Conservation (phyloP, 2,888 invertebrate genomes). For the Agriopis aurantiaria region DNA sequence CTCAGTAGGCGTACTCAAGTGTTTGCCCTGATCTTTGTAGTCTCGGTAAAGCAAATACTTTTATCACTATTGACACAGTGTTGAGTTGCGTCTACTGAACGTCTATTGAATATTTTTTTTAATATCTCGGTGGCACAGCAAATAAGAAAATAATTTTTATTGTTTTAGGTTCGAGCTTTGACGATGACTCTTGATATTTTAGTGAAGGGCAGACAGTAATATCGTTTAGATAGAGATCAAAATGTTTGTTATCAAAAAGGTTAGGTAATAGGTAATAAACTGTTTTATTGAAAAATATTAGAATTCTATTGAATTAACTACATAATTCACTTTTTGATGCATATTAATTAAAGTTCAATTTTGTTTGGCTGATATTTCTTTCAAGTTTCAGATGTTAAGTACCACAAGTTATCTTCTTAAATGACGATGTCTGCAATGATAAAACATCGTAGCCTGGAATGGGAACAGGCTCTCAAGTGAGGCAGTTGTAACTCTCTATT, state of each 20-base stretch:
- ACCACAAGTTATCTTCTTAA: too few species aligned
- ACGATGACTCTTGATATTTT: conserved; percentile 34
- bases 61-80: conserved; percentile 82
- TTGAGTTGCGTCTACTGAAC: conserved; percentile 76
- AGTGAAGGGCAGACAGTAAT: conserved; percentile 31
- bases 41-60: conserved; percentile 80
- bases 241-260: conserved; percentile 19
- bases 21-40: conserved; percentile 82
- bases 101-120: conserved; percentile 66
- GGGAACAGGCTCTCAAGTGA: too few species aligned
- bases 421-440: too few species aligned
- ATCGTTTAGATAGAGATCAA: conserved; percentile 20
- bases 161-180: conserved; percentile 57
- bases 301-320: background rate
- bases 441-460: too few species aligned
- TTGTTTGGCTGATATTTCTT: too few species aligned
- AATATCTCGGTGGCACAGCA: conserved; percentile 60
- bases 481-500: too few species aligned
- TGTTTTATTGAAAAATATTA: background rate
- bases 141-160: conserved; percentile 64
- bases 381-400: too few species aligned
- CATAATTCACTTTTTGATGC: too few species aligned
- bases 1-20: conserved; percentile 74
- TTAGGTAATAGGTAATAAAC: background rate
- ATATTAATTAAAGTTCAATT: too few species aligned